Base-by-base conservation (phyloP, 2,888 invertebrate species). In the Eurytoma californica region DNA sequence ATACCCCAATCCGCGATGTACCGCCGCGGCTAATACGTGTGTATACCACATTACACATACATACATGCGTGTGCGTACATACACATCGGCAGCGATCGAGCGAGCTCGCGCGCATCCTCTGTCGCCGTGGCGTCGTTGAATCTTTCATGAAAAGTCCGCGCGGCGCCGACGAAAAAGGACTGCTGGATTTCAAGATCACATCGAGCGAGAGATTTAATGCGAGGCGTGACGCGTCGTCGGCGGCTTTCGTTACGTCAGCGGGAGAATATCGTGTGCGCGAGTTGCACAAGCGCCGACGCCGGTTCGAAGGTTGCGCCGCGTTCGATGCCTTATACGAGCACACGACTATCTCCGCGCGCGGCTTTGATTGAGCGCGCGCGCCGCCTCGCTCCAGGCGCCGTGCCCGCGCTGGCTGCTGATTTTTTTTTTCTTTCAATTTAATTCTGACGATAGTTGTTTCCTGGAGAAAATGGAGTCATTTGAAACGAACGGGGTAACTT, bases 201-300 rank as follows among this genome's bases (percentile, higher is more conserved):
- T 2, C 14, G n/a, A 67, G 53, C 68, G 39, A 68, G 30, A 74
- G 73, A 57, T 9, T 53, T 55, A 30, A 13, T 51, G 57, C 57
- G 16, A 63, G 72, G 30, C 65, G 65, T 65, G 65, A 51, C 67
- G 24, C 18, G 49, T 12, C 24, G 24, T 24, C 24, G 24, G 24
- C 68, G 75, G 3, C 63, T 76, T 76, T 76, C 49, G 57, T 76
- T 76, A 76, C 76, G 76, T 69, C 76, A 76, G 47, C 63, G 55
- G 47, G 69, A 76, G 69, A 69, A 76, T 69, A 69, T 68, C 61
- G 18, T 28, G 18, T 28, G 51, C 30, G 24, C 24, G 30, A 13
- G 63, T 76, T 76, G 63, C 76, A 76, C 63, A 76, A 76, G 75
- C 53, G 4, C 60, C 18, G 12, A 20, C 20, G 20, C 7, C 58